Evolutionary conservation across 2,797 vertebrate genomes (phyloP).

Genomic region (Enteromius treurensis): DNA sequence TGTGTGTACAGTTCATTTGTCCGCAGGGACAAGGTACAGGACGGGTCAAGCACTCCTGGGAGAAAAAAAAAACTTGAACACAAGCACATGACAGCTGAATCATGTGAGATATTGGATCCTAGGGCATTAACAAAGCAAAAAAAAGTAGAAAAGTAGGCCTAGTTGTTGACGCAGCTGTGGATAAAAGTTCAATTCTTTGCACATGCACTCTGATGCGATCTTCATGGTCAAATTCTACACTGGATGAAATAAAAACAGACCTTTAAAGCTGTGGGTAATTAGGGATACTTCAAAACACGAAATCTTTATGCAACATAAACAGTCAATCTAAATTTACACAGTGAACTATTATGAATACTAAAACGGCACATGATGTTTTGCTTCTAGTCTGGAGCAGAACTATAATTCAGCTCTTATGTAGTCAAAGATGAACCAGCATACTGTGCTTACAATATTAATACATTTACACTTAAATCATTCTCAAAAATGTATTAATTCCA

Average conservation of each 20-base stretch:
- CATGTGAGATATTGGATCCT: constrained; percentile 3
- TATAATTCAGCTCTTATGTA: neutral
- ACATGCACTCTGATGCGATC: neutral
- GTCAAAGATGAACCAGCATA: neutral
- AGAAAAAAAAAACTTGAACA: constrained; percentile 7
- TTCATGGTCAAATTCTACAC: neutral
- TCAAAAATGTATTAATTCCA: neutral
- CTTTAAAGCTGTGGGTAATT: neutral
- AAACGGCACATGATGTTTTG: neutral
- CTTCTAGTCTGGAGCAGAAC: neutral
- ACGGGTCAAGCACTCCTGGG: neutral
- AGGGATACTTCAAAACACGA: neutral
- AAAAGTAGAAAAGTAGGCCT: neutral
- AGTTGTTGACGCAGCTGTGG: constrained; percentile 9
- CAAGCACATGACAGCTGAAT: constrained; percentile 25
- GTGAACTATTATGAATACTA: neutral
- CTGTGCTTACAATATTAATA: neutral
- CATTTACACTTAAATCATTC: neutral
- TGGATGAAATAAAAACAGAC: neutral
- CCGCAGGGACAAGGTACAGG: neutral
- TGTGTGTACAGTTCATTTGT: neutral
- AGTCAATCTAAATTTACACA: neutral
- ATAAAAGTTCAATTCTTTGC: neutral
- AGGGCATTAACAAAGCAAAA: constrained; percentile 1
- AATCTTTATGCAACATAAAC: neutral